These are phyloP conservation scores for Sisyra nigra DNA, from an alignment of 2,888 invertebrate species.

Conservation along the genomic window DNA sequence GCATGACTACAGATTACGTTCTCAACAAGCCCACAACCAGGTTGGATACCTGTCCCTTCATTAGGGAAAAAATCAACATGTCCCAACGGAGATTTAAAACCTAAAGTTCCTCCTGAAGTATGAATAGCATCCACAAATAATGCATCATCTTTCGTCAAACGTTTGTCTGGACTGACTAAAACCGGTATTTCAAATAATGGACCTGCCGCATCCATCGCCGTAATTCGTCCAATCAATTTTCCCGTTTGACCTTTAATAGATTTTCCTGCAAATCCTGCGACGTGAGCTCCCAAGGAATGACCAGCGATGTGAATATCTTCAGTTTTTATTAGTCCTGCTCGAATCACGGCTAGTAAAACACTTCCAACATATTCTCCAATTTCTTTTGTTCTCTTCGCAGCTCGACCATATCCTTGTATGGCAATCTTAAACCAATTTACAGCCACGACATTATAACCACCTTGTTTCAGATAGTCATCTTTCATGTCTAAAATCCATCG, in stretches of 20 bases:
- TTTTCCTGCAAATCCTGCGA: conserved; percentile 23
- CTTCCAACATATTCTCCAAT: conserved; percentile 24
- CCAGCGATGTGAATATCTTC: conserved; percentile 28
- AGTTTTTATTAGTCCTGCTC: too few species aligned
- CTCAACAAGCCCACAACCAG: conserved; percentile 19
- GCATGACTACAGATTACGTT: conserved; percentile 30
- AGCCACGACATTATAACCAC: conserved; percentile 27
- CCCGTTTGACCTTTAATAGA: conserved; percentile 11
- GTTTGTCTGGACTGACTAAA: conserved; percentile 17
- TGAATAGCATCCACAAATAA: conserved; percentile 27
- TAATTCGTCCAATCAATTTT: conserved; percentile 26
- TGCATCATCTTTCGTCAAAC: conserved; percentile 23
- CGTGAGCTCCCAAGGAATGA: conserved; percentile 26
- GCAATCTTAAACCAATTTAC: conserved; percentile 26
- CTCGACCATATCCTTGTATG: conserved; percentile 19
- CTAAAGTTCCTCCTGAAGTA: conserved; percentile 26
- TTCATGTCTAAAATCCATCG: conserved; percentile 24
- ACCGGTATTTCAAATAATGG: conserved; percentile 19
- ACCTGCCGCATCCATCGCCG: conserved; percentile 30
- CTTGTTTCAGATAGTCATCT: conserved; percentile 24
- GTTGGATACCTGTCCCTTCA: conserved; percentile 25
- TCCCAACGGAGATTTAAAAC: conserved; percentile 23
- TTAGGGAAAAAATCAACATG: conserved; percentile 27
- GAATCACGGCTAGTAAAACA: conserved; percentile 17
- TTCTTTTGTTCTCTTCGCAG: conserved; percentile 27